Percentiles rank a stretch among this genome's conserved stretches.
phyloP scores from a whole-genome alignment of 2,797 vertebrate genomes.

The Macropus fuliginosus region DNA sequence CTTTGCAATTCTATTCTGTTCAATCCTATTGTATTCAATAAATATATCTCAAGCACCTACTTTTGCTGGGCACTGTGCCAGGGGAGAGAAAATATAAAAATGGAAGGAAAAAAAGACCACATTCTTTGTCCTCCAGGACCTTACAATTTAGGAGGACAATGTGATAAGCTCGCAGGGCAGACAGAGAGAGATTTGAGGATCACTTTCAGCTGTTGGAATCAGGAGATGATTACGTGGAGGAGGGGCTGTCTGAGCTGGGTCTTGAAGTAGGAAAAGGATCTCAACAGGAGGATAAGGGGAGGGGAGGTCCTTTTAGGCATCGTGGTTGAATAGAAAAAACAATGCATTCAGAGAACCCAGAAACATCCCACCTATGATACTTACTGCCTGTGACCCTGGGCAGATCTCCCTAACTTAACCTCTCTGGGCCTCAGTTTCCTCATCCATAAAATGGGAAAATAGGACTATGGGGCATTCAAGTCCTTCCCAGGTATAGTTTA shows the following conservation, averaged over 20 bases:
- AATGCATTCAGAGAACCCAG: background rate
- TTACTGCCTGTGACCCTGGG: background rate
- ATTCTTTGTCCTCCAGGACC: background rate
- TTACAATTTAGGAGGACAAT: background rate
- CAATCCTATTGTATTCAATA: background rate
- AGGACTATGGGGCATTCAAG: background rate
- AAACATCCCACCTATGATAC: background rate
- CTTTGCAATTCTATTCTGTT: background rate
- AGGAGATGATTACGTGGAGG: background rate
- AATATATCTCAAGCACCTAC: background rate
- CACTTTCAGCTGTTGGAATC: background rate
- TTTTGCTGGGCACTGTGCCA: background rate
- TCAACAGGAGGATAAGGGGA: background rate
- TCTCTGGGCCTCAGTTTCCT: background rate
- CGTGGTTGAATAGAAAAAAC: background rate
- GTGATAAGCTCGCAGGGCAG: background rate
- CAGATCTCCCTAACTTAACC: background rate
- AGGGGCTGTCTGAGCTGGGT: background rate
- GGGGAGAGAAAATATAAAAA: background rate
- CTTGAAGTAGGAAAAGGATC: background rate
- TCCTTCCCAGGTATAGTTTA: background rate
- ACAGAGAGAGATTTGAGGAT: background rate
- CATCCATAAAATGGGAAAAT: background rate
- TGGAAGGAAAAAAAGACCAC: background rate
- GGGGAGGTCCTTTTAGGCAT: background rate